phyloP scores from a whole-genome alignment of 2,113 vertebrate genomes.

The Hippoglossus stenolepis region DNA sequence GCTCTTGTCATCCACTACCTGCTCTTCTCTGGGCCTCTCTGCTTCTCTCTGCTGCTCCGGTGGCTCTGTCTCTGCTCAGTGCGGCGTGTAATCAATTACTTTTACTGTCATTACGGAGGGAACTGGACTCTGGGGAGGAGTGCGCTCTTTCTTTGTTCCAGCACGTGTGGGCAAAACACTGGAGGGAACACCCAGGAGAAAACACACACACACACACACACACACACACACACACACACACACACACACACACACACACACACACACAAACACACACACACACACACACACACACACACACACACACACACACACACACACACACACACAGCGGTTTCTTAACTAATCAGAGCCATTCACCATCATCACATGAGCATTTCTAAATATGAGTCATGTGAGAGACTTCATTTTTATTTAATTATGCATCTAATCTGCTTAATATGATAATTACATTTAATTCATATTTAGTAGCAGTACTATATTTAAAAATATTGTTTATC shows the following conservation, averaged over 20 bases:
- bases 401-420: not conserved
- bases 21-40: conserved; percentile 49
- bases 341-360: conserved; percentile 13
- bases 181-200: conserved; percentile 50
- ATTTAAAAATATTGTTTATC: conserved; percentile 10
- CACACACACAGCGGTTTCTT: not conserved
- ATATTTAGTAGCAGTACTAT: conserved; percentile 7
- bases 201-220: conserved; percentile 11
- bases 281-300: conserved; percentile 17
- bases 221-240: conserved; percentile 8
- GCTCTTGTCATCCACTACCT: conserved; percentile 50
- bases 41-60: conserved; percentile 22
- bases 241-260: not conserved
- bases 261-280: not conserved
- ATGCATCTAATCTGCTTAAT: not conserved
- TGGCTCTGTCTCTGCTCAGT: conserved; percentile 66
- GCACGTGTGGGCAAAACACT: conserved; percentile 55
- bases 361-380: conserved; percentile 9
- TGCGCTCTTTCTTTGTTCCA: conserved; percentile 61
- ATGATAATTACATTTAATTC: not conserved
- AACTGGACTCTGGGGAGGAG: conserved; percentile 49
- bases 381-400: not conserved
- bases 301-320: conserved; percentile 1
- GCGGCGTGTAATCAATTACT: conserved; percentile 78
- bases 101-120: conserved; percentile 66